Conservation (phyloP, 2,113 vertebrate species). For the Brachypodius melanocephalos region DNA sequence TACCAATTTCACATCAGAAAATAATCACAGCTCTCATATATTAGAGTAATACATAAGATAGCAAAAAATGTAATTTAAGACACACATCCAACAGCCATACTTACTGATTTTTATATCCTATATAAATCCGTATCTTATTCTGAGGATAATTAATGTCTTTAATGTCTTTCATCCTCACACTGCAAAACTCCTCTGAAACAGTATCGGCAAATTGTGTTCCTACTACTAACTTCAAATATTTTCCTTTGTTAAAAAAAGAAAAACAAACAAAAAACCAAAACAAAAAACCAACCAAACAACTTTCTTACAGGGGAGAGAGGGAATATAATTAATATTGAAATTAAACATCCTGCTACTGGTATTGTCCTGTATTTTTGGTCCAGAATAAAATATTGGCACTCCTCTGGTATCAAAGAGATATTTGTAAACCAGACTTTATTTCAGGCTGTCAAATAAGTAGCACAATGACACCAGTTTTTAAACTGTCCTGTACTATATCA, state of each 20-base stretch:
- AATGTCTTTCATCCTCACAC: background rate
- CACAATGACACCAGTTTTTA: background rate
- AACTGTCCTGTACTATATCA: background rate
- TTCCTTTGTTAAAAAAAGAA: background rate
- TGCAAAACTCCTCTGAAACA: background rate
- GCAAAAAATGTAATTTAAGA: background rate
- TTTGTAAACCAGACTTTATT: background rate
- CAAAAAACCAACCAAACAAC: background rate
- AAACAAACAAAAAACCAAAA: background rate
- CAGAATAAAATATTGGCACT: background rate
- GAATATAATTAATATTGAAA: background rate
- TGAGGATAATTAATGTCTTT: conserved; percentile 4
- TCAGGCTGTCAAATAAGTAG: background rate
- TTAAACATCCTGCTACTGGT: background rate
- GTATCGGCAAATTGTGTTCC: background rate
- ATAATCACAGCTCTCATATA: background rate
- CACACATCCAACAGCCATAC: background rate
- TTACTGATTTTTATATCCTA: background rate
- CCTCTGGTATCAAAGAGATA: background rate
- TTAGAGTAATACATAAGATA: background rate
- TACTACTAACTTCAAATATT: background rate
- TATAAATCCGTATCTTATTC: background rate
- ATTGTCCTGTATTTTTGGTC: background rate
- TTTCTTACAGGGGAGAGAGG: background rate
- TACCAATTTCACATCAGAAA: background rate